A percentile compares a stretch with the other conserved stretches of the same genome.
Evolutionary conservation across 2,113 vertebrate genomes (phyloP).

Genomic region (Aramus guarauna): DNA sequence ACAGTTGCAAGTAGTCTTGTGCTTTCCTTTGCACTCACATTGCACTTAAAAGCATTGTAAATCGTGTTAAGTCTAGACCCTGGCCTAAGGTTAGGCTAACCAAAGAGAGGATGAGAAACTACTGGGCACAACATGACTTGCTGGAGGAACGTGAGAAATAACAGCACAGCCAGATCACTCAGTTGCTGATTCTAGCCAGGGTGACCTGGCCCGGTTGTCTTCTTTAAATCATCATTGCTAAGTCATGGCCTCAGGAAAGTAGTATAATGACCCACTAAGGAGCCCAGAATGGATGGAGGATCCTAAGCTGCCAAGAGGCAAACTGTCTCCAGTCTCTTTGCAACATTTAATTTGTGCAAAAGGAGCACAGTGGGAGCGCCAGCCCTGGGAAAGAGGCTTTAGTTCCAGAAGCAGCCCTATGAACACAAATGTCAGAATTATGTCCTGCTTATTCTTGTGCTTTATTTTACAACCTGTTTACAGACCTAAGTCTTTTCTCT

Average conservation of each 20-base stretch:
- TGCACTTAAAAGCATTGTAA: neutral
- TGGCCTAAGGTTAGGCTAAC: neutral
- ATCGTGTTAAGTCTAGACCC: neutral
- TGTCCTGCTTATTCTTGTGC: neutral
- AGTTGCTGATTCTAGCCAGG: neutral
- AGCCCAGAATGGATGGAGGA: neutral
- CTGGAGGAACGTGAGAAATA: neutral
- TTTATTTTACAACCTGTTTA: neutral
- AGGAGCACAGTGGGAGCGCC: neutral
- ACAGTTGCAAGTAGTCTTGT: neutral
- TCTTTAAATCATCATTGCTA: neutral
- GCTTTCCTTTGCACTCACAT: neutral
- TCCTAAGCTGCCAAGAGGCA: neutral
- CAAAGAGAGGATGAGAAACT: neutral
- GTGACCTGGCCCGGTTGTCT: neutral
- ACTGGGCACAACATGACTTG: neutral
- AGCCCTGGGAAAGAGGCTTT: neutral
- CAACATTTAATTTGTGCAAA: accelerated
- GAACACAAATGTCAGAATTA: neutral
- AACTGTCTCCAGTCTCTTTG: neutral
- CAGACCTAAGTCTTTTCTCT: neutral
- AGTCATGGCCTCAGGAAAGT: neutral
- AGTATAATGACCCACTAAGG: neutral
- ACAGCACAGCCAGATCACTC: neutral
- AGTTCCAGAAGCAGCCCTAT: neutral